Evolutionary conservation across 2,888 invertebrate genomes (phyloP).

Genomic region (Drosophila eohydei): DNA sequence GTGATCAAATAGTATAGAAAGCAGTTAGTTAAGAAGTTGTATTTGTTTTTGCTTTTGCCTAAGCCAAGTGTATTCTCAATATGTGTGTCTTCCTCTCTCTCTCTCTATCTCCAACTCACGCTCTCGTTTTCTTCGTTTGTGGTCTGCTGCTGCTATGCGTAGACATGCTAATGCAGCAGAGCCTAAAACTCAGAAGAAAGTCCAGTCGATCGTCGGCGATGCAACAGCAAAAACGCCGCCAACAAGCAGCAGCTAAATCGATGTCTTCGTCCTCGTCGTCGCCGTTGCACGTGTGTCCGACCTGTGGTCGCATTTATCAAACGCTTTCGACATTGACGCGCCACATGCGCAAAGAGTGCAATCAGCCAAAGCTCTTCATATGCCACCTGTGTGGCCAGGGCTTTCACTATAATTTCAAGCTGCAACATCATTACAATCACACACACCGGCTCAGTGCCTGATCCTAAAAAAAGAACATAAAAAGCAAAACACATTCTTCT

Average conservation of each 20-base stretch:
- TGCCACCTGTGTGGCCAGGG: slow-evolving; percentile 79
- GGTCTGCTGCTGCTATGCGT: slow-evolving; percentile 15
- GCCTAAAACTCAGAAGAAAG: slow-evolving; percentile 45
- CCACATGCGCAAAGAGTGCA: slow-evolving; percentile 86
- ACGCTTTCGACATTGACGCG: slow-evolving; percentile 85
- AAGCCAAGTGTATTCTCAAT: slow-evolving; percentile 28
- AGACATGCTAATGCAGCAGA: slow-evolving; percentile 28
- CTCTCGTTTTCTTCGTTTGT: slow-evolving; percentile 16
- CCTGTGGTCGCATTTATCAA: slow-evolving; percentile 77
- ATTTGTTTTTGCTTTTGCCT: slow-evolving; percentile 27
- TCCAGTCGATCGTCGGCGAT: slow-evolving; percentile 49
- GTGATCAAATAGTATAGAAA: background rate
- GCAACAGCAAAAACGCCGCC: slow-evolving; percentile 50
- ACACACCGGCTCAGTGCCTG: slow-evolving; percentile 49
- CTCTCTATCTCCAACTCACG: slow-evolving; percentile 16
- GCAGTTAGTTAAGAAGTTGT: slow-evolving; percentile 8
- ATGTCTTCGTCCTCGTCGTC: slow-evolving; percentile 19
- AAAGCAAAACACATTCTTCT: slow-evolving; percentile 1
- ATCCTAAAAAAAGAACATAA: background rate
- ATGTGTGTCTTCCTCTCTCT: slow-evolving; percentile 47
- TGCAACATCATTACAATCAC: slow-evolving; percentile 74
- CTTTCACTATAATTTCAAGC: slow-evolving; percentile 83
- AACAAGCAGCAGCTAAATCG: slow-evolving; percentile 19
- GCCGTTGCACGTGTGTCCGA: slow-evolving; percentile 61
- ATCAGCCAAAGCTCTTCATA: slow-evolving; percentile 79